These are phyloP conservation scores for Danaus plexippus DNA, from an alignment of 1,140 invertebrate species.

Conservation along the genomic window DNA sequence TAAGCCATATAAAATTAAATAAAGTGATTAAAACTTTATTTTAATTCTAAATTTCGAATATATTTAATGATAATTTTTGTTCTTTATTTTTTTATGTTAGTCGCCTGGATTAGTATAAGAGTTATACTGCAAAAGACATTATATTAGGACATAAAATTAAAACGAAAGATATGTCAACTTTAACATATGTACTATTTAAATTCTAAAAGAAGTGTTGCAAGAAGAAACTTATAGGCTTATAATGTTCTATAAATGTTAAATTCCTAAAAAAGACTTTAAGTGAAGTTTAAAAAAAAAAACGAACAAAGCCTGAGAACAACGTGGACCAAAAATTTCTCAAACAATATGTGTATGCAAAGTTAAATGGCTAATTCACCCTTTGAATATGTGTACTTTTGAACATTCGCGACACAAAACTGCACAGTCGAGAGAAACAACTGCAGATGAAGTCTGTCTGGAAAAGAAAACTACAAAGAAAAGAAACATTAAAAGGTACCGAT, in stretches of 20 bases:
- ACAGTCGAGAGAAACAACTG: conserved; percentile 17
- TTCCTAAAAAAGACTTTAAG: too few relatives aligned
- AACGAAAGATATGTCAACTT: not conserved
- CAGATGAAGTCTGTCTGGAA: conserved; percentile 20
- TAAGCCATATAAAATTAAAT: too few relatives aligned
- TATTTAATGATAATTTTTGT: too few relatives aligned
- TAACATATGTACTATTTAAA: not conserved
- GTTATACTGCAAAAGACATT: not conserved
- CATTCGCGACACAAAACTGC: conserved; percentile 17
- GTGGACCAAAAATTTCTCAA: conserved; percentile 6
- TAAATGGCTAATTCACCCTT: conserved; percentile 26
- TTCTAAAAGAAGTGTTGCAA: conserved; percentile 11
- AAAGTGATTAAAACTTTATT: too few relatives aligned
- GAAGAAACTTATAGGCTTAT: conserved; percentile 1
- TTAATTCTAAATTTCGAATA: too few relatives aligned
- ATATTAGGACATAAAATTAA: not conserved
- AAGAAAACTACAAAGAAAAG: conserved; percentile 20
- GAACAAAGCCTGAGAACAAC: conserved; percentile 14
- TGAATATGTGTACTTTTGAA: conserved; percentile 17
- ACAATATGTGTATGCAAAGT: conserved; percentile 23
- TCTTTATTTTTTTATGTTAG: too few relatives aligned
- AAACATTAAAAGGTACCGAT: conserved; percentile 12
- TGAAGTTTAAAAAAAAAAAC: conserved; percentile 3
- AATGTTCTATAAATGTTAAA: too few relatives aligned
- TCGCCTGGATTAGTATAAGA: too few relatives aligned